phyloP scores from a whole-genome alignment of 2,888 invertebrate genomes.

The Leptinotarsa peninsularis region DNA sequence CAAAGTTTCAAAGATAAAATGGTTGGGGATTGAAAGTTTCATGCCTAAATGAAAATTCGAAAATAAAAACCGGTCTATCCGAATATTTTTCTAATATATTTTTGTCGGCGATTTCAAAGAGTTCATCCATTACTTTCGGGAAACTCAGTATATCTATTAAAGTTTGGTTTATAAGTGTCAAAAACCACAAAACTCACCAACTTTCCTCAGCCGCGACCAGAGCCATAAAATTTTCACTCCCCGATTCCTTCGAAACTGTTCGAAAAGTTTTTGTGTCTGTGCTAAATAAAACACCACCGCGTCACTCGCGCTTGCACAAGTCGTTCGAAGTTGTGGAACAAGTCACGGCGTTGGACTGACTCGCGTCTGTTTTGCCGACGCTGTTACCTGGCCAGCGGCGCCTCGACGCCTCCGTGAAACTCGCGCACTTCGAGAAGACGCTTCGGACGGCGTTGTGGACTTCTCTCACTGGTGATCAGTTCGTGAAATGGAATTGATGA shows the following conservation, averaged over 20 bases:
- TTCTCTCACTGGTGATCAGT: neutral
- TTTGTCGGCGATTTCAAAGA: too few species aligned
- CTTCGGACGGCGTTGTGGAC: neutral
- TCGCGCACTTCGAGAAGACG: conserved; percentile 11
- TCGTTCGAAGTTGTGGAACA: conserved; percentile 1
- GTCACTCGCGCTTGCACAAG: neutral
- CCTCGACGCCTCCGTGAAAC: conserved; percentile 4
- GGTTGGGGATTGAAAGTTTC: too few species aligned
- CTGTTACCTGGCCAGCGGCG: conserved; percentile 24
- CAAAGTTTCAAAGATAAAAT: too few species aligned
- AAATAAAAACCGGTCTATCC: too few species aligned
- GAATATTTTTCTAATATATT: too few species aligned
- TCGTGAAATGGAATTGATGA: neutral
- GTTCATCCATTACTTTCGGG: too few species aligned
- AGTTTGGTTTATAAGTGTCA: too few species aligned
- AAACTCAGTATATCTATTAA: too few species aligned
- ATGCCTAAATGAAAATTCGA: too few species aligned
- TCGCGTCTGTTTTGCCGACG: conserved; percentile 24
- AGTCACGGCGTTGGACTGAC: conserved; percentile 17
- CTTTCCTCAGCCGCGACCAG: neutral
- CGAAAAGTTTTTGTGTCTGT: conserved; percentile 4
- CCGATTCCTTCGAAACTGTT: neutral
- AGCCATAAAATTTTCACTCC: neutral
- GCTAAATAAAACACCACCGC: neutral
- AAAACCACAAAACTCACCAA: neutral